Percentiles rank a stretch among this genome's conserved stretches.
phyloP scores from a whole-genome alignment of 2,797 vertebrate genomes.

The Propithecus deckenii region DNA sequence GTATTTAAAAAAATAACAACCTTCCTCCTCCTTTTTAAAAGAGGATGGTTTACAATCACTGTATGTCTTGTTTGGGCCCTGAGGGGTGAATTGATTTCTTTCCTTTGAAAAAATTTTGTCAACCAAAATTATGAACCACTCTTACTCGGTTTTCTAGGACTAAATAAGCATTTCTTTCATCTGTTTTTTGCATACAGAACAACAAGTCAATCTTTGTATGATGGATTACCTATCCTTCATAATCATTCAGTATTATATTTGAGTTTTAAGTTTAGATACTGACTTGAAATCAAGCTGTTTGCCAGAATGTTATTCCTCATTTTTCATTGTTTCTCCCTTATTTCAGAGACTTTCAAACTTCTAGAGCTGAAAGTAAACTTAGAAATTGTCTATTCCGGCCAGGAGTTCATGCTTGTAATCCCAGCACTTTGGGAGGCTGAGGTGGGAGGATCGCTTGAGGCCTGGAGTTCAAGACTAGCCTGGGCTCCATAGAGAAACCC shows the following conservation, averaged over 20 bases:
- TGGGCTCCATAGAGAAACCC: neutral
- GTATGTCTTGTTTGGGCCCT: neutral
- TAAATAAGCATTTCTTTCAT: conserved; percentile 50
- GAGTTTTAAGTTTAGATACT: conserved; percentile 57
- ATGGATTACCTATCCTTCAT: conserved; percentile 37
- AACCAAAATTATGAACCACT: neutral
- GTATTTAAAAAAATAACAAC: neutral
- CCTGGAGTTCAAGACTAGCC: neutral
- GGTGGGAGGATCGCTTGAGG: neutral
- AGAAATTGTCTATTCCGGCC: neutral
- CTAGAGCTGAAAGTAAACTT: neutral
- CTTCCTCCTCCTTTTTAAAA: conserved; percentile 3
- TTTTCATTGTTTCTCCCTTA: neutral
- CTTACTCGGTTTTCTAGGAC: neutral
- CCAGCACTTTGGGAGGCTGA: neutral
- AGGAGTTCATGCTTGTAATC: neutral
- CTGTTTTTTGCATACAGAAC: conserved; percentile 43
- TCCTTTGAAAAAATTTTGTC: conserved; percentile 48
- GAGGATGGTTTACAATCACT: neutral
- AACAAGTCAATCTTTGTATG: conserved; percentile 62
- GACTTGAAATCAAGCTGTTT: conserved; percentile 58
- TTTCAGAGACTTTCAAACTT: neutral
- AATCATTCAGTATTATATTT: conserved; percentile 46
- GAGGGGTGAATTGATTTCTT: neutral
- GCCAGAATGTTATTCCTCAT: conserved; percentile 23